phyloP scores from a whole-genome alignment of 2,888 invertebrate species.

The Lasioglossum pauxillum region DNA sequence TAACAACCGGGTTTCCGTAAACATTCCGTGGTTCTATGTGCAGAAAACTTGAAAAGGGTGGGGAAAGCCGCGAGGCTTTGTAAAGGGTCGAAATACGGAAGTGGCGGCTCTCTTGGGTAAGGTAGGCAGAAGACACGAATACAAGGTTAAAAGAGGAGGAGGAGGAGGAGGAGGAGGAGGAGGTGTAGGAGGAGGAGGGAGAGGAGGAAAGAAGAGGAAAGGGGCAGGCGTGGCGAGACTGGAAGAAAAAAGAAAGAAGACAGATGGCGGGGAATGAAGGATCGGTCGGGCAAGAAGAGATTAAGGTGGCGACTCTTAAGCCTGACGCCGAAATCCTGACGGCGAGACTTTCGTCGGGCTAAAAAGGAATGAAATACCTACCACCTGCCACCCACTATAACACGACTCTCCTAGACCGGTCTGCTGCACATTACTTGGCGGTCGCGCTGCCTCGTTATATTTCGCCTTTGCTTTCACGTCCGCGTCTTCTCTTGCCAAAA shows the following conservation, averaged over 20 bases:
- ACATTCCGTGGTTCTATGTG: slow-evolving; percentile 57
- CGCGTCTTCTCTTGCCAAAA: slow-evolving; percentile 33
- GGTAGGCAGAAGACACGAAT: slow-evolving; percentile 32
- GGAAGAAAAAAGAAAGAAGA: slow-evolving; percentile 21
- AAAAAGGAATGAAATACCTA: slow-evolving; percentile 72
- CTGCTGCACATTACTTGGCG: slow-evolving; percentile 77
- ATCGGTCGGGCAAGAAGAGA: slow-evolving; percentile 73
- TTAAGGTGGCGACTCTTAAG: slow-evolving; percentile 77
- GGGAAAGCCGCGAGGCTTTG: slow-evolving; percentile 44
- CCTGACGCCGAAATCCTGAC: slow-evolving; percentile 74
- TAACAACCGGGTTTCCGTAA: slow-evolving; percentile 62
- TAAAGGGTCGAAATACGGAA: slow-evolving; percentile 36
- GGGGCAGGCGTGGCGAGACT: slow-evolving; percentile 37
- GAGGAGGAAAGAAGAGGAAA: slow-evolving; percentile 19
- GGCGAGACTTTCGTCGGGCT: slow-evolving; percentile 66
- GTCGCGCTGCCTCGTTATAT: slow-evolving; percentile 63
- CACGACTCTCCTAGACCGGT: slow-evolving; percentile 72
- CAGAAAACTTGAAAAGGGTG: slow-evolving; percentile 51
- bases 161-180: slow-evolving; percentile 29
- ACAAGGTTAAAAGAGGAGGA: slow-evolving; percentile 44
- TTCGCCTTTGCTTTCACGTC: slow-evolving; percentile 37
- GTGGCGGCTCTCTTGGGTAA: slow-evolving; percentile 31
- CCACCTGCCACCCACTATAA: slow-evolving; percentile 46
- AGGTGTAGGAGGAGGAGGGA: slow-evolving; percentile 31
- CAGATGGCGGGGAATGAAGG: slow-evolving; percentile 63